Evolutionary conservation across 1,140 invertebrate species (phyloP).

Genomic region (Tenebrio molitor): DNA sequence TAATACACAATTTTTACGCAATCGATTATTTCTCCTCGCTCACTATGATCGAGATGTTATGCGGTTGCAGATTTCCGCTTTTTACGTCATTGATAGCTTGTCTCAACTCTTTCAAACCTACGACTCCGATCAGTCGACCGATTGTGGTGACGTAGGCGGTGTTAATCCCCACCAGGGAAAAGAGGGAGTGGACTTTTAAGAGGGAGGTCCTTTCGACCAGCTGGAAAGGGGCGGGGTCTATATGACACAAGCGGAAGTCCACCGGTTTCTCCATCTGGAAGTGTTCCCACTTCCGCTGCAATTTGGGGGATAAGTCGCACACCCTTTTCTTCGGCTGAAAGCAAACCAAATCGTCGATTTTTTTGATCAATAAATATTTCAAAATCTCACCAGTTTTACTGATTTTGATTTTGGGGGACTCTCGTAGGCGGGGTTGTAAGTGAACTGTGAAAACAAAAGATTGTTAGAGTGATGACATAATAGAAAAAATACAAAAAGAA

Average conservation of each 20-base stretch:
- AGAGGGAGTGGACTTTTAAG: conserved; percentile 94
- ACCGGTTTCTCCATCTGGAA: conserved; percentile 87
- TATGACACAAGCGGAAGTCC: conserved; percentile 89
- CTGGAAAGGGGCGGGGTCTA: conserved; percentile 98
- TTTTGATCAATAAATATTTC: no score
- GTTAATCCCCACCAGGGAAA: conserved; percentile 96
- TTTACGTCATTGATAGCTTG: conserved; percentile 91
- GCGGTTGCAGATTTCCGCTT: conserved; percentile 54
- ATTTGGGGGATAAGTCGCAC: conserved; percentile 71
- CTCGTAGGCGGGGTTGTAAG: conserved; percentile 14
- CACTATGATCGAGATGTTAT: conserved; percentile 24
- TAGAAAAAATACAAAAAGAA: no score
- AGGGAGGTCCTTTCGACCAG: conserved; percentile 95
- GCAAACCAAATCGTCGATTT: no score
- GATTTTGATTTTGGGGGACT: conserved; percentile 1
- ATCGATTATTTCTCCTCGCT: conserved; percentile 16
- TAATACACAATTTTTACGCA: conserved; percentile 17
- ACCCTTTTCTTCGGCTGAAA: conserved; percentile 80
- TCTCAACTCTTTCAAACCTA: conserved; percentile 93
- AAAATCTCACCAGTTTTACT: background rate
- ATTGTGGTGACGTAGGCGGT: conserved; percentile 98
- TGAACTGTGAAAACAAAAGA: background rate
- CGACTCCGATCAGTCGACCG: conserved; percentile 94
- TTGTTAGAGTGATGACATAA: no score
- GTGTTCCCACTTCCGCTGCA: conserved; percentile 92